phyloP scores from a whole-genome alignment of 1,140 invertebrate genomes.

The Bathynomus jamesi region DNA sequence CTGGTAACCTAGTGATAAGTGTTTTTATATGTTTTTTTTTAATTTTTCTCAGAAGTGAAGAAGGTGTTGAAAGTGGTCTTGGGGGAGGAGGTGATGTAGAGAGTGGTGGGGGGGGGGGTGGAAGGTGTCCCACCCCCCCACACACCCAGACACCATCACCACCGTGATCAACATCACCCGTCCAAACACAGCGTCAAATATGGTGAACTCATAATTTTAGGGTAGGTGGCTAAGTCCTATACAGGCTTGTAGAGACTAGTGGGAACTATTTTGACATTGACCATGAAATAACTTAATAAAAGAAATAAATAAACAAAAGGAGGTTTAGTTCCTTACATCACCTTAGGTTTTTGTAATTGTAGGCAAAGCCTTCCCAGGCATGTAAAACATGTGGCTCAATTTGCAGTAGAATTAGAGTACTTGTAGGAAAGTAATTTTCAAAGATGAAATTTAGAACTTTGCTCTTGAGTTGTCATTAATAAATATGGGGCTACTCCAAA shows the following conservation, averaged over 20 bases:
- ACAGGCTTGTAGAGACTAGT: neutral
- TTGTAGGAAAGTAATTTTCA: no score
- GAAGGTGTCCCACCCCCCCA: constrained; percentile 5
- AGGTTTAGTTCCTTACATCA: neutral
- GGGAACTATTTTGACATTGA: constrained; percentile 1
- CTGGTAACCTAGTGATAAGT: no score
- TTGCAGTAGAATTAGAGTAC: neutral
- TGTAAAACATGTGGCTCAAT: neutral
- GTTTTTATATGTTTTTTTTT: no score
- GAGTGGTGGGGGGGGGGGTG: neutral
- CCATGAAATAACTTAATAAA: neutral
- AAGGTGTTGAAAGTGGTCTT: neutral
- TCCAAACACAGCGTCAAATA: constrained; percentile 37
- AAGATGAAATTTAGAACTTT: no score
- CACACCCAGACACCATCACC: constrained; percentile 17
- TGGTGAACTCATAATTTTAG: constrained; percentile 44
- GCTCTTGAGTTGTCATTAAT: no score
- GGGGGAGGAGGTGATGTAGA: neutral
- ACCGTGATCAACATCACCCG: neutral
- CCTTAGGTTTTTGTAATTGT: neutral
- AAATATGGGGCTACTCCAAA: no score
- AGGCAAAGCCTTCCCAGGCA: neutral
- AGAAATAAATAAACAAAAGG: no score
- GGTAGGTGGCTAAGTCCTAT: constrained; percentile 35
- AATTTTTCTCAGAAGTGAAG: neutral